Evolutionary conservation across 2,888 invertebrate genomes (phyloP), one percentile per base, ranked within the genome.

Genomic region (Patella depressa): DNA sequence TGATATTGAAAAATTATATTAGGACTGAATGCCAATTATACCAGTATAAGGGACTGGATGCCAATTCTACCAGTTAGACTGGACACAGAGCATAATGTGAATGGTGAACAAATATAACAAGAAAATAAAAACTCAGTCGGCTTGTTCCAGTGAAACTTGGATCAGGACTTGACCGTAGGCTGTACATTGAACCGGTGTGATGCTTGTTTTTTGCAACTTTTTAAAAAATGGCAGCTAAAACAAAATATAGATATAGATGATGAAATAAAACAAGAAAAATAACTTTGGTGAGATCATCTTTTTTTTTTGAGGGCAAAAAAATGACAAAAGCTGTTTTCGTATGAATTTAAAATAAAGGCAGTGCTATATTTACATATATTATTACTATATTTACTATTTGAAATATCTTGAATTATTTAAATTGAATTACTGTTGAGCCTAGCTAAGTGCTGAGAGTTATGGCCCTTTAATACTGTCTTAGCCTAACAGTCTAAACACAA

Each of bases 361-460:
- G 45, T 45, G 7, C 45, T 45, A 45, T 45, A 45, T 45, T 45
- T 45, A 45, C 45, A 45, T 45, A 45, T 45, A 5, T 7, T 65
- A 65, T 65, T n/a, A n/a, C 17, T 65, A 65, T 65, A 65, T 71
- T n/a, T 71, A 71, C 11, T 71, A n/a, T 71, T 34, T 71, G 71
- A 71, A 71, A 71, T 71, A 34, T 24, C 24, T 71, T 71, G 71
- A 71, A 29, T 29, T 71, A 15, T 71, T 19, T 71, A 71, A 29
- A n/a, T 34, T 29, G 71, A 71, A 29, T 71, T 24, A 24, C 29
- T 71, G 24, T 29, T 15, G 24, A 15, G 65, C n/a, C 45, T 45
- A 45, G 45, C 45, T 9, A 24, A 65, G 19, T 24, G 65, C 65
- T 19, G 65, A 65, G 24, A 65, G 65, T 24, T 24, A 65, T 65